These are phyloP conservation scores for Xenopus borealis DNA, from an alignment of 2,113 vertebrate species.

Conservation along the genomic window DNA sequence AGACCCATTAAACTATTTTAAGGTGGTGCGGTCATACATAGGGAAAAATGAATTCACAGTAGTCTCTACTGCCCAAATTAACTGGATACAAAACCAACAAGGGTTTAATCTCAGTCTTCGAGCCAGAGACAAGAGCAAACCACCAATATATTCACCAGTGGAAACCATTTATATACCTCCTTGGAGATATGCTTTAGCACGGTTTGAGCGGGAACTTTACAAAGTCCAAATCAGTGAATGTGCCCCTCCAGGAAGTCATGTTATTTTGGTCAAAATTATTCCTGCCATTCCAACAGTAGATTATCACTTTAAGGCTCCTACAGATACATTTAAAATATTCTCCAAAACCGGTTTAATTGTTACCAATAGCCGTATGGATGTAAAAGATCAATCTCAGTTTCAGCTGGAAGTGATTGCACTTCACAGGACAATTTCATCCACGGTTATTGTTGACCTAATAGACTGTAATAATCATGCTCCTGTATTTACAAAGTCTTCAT, in stretches of 20 bases:
- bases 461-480: constrained; percentile 91
- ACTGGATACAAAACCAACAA: constrained; percentile 74
- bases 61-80: constrained; percentile 77
- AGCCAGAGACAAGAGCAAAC: constrained; percentile 73
- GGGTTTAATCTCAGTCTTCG: constrained; percentile 90
- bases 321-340: constrained; percentile 81
- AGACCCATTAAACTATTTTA: constrained; percentile 79
- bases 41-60: constrained; percentile 76
- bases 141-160: constrained; percentile 70
- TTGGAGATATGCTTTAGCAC: constrained; percentile 63
- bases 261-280: constrained; percentile 69
- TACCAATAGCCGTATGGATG: constrained; percentile 75
- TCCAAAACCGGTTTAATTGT: constrained; percentile 79
- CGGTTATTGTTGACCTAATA: constrained; percentile 70
- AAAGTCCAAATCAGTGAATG: constrained; percentile 80
- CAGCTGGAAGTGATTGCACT: constrained; percentile 77
- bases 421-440: constrained; percentile 64
- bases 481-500: constrained; percentile 71
- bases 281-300: constrained; percentile 65
- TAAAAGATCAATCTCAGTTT: constrained; percentile 71
- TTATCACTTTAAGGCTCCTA: constrained; percentile 73
- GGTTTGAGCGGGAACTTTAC: constrained; percentile 78
- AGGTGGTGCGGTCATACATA: constrained; percentile 71
- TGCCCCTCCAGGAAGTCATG: constrained; percentile 79
- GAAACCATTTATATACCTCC: constrained; percentile 74